A percentile compares a stretch with the other conserved stretches of the same genome.
Evolutionary conservation across 2,888 invertebrate species (phyloP).

Genomic region (Sialis lutaria): DNA sequence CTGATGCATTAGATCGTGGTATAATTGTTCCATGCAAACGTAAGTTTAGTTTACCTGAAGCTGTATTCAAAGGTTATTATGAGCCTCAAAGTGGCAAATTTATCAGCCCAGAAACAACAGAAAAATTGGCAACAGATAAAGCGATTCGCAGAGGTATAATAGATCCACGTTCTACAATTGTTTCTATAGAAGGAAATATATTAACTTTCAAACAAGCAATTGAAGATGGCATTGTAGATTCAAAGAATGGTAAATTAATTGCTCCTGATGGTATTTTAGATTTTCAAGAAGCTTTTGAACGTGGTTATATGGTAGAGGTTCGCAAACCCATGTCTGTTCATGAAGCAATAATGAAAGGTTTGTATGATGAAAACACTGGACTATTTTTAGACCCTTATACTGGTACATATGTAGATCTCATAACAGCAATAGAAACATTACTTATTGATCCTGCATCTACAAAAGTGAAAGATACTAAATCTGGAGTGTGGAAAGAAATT

Average conservation of each 20-base stretch:
- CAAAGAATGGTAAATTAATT: conserved; percentile 50
- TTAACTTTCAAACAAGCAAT: conserved; percentile 73
- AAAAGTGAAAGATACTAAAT: conserved; percentile 58
- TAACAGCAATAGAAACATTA: conserved; percentile 65
- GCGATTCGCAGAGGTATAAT: conserved; percentile 73
- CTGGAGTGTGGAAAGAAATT: conserved; percentile 60
- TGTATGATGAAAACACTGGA: conserved; percentile 63
- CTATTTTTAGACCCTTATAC: conserved; percentile 68
- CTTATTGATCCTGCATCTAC: conserved; percentile 73
- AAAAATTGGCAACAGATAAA: conserved; percentile 61
- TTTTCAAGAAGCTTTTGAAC: conserved; percentile 72
- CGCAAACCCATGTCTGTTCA: conserved; percentile 63
- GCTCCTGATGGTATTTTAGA: conserved; percentile 38
- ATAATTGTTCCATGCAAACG: conserved; percentile 66
- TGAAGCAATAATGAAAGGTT: conserved; percentile 65
- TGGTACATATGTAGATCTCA: conserved; percentile 58
- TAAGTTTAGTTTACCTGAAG: conserved; percentile 71
- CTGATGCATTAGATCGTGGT: conserved; percentile 70
- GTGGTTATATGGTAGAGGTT: conserved; percentile 65
- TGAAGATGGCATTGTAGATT: conserved; percentile 57
- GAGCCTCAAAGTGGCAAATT: conserved; percentile 72
- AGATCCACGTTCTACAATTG: conserved; percentile 72
- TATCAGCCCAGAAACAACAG: conserved; percentile 60
- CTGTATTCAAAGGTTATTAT: conserved; percentile 81
- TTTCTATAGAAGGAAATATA: conserved; percentile 62